These are phyloP conservation scores for Elephantulus edwardii DNA, from an alignment of 2,113 vertebrate genomes.

Conservation along the genomic window DNA sequence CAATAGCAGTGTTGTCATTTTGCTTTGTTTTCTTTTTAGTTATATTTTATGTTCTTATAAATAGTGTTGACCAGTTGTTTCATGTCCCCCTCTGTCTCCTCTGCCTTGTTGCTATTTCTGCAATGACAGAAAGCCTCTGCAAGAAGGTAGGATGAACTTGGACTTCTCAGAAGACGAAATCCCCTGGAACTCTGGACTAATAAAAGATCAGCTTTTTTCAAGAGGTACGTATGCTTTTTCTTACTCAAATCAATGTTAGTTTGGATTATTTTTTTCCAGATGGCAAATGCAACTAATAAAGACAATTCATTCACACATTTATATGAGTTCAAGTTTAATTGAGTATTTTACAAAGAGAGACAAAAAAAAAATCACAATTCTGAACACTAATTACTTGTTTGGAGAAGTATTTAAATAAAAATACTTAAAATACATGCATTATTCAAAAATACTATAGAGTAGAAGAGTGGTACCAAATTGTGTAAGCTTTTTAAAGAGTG, in stretches of 20 bases:
- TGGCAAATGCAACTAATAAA: not conserved
- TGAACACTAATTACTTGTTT: not conserved
- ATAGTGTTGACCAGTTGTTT: too few species aligned
- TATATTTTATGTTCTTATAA: too few species aligned
- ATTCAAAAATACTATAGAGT: not conserved
- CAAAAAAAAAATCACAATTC: not conserved
- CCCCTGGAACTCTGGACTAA: not conserved
- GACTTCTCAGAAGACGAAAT: not conserved
- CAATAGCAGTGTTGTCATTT: too few species aligned
- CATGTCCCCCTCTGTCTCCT: not conserved
- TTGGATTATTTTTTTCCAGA: not conserved
- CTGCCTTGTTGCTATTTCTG: not conserved
- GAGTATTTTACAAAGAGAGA: not conserved
- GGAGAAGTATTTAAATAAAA: not conserved
- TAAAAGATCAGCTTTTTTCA: not conserved
- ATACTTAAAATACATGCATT: not conserved
- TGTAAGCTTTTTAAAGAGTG: not conserved
- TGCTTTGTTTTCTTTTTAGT: too few species aligned
- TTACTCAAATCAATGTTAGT: not conserved
- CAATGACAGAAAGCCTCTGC: not conserved
- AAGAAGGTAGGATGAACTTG: not conserved
- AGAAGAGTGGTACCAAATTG: not conserved
- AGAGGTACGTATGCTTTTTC: not conserved
- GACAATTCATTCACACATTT: not conserved
- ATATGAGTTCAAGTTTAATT: not conserved